Base-by-base conservation (phyloP, 2,888 invertebrate genomes). In the Microctonus aethiopoides region DNA sequence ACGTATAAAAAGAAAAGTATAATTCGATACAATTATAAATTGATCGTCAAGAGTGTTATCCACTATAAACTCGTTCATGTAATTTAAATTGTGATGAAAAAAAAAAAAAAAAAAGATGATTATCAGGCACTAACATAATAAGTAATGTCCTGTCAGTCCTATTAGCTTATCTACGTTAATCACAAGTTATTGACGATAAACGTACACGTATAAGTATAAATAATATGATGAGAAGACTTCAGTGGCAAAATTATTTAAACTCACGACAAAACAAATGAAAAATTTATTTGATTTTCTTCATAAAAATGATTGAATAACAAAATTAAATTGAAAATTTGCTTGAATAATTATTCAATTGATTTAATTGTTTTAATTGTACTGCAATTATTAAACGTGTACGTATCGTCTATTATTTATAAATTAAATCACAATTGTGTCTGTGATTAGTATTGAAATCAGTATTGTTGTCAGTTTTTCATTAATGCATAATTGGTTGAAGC, bases 131-230 rank as follows among this genome's bases (percentile, higher is more conserved):
- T 81, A 79, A 80, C 72, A 67, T 72, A 71, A 71, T 80, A 80
- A 81, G 78, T 82, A 69, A 75, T 77, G 77, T 77, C 81, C 80
- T 79, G 76, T 84, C 84, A 85, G 83, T 84, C 80, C 81, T 83
- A 82, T 80, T 78, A 79, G 77, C 79, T 80, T 77, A 77, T 72
- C 77, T 80, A 80, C 76, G 76, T 79, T 82, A 83, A 84, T 84
- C 84, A 83, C 84, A 84, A 78, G 74, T 79, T 79, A 70, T 70
- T 73, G 75, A 75, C 74, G 46, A 34, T n/a, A n/a, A 54, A 46
- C 56, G 16, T 65, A 70, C 72, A 74, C 66, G 74, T 69, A n/a
- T n/a, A n/a, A 66, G 54, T 56, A 61, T 54, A 9, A 63, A 68
- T 61, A 60, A 56, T 67, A 7, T 46, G 54, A 70, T 60, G 64